These are phyloP conservation scores for Ptychoptera albimana DNA, from an alignment of 2,888 invertebrate species.

Conservation along the genomic window DNA sequence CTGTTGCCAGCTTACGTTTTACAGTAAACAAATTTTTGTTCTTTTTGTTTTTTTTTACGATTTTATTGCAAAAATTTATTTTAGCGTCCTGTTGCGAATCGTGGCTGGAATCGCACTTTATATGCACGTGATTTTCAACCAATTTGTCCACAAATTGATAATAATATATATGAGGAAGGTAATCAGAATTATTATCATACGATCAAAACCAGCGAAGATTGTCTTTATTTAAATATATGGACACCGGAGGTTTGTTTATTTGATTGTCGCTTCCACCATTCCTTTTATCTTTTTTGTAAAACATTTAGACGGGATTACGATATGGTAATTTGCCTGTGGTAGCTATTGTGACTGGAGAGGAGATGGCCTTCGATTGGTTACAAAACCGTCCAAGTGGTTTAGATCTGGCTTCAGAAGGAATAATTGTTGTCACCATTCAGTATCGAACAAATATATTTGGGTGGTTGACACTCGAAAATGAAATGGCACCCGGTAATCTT, in stretches of 20 bases:
- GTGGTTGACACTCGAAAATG: slow-evolving; percentile 41
- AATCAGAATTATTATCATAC: no score
- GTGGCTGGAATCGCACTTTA: slow-evolving; percentile 47
- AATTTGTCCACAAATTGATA: slow-evolving; percentile 46
- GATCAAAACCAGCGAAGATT: slow-evolving; percentile 44
- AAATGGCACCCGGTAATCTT: slow-evolving; percentile 59
- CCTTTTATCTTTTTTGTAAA: not conserved
- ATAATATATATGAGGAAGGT: slow-evolving; percentile 25
- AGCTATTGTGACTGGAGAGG: slow-evolving; percentile 28
- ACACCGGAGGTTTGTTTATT: slow-evolving; percentile 47
- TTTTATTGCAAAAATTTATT: slow-evolving; percentile 6
- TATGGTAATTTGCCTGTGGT: slow-evolving; percentile 44
- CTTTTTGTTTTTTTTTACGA: no score
- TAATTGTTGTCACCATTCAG: slow-evolving; percentile 52
- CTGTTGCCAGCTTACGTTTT: slow-evolving; percentile 57
- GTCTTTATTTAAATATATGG: slow-evolving; percentile 84
- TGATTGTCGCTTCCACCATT: slow-evolving; percentile 3
- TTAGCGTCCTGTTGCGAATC: slow-evolving; percentile 51
- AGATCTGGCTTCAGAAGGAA: slow-evolving; percentile 52
- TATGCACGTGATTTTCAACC: slow-evolving; percentile 52
- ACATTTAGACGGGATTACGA: slow-evolving; percentile 20
- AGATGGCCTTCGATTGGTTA: slow-evolving; percentile 49
- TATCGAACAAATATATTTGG: slow-evolving; percentile 56
- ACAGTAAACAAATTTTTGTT: no score
- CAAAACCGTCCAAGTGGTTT: slow-evolving; percentile 43